Base-by-base conservation (phyloP, 2,113 vertebrate genomes). In the Cisticola juncidis region DNA sequence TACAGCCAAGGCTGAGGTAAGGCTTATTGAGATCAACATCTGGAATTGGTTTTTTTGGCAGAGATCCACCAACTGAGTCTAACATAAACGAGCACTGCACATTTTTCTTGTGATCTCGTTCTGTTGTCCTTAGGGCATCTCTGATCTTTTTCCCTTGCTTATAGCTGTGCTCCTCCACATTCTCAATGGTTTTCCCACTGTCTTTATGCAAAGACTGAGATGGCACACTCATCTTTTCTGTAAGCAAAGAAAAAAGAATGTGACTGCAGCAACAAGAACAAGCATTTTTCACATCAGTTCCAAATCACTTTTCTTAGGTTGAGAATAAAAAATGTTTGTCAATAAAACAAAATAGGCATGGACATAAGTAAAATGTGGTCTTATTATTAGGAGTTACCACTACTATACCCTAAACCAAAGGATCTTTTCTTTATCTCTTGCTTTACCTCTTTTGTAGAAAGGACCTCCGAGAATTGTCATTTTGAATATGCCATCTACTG, bases 1-100 rank as follows among this genome's bases (percentile, higher is more conserved):
- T 98, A 97, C 99, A 99, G 97, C 99, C 99, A 94, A 99, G 98
- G 93, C 99, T 99, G 98, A 99, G 98, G 98, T 99, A 99, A 98
- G 99, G 99, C 97, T 99, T 99, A 97, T 99, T 98, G 88, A 99
- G 99, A 97, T 99, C 99, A 98, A 99, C 99, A 95, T 96, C 99
- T 69, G 98, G 97, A 94, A 99, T 97, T 76, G 98, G 0, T n/a
- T 99, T 97, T 97, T 99, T 99, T 95, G 99, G 98, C 87, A 99
- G 96, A 58, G 99, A 96, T 23, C 97, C 98, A 61, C 97, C 94
- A 77, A 98, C 98, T 1, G 98, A 97, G 86, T 99, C 99, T 94
- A 99, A 94, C 99, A 99, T 98, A 94, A 99, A 99, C 2, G 99
- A 98, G 90, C 98, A 99, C 97, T 99, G 98, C 40, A 98, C 99